Evolutionary conservation across 2,888 invertebrate species (phyloP).

Genomic region (Elysia crispata): DNA sequence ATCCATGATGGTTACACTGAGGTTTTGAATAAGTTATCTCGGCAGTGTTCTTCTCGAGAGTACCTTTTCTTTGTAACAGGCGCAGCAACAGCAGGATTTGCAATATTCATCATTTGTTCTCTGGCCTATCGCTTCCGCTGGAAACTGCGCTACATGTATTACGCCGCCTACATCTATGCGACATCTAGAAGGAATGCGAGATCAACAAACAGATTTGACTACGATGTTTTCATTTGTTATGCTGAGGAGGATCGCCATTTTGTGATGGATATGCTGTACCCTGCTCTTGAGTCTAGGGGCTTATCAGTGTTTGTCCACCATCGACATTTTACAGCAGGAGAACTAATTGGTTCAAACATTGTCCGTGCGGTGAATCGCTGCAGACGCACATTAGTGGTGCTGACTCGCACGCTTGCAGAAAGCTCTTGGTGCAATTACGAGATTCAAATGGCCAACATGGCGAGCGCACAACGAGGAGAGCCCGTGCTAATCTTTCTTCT

Average conservation of each 20-base stretch:
- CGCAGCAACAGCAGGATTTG: not conserved
- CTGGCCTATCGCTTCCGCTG: conserved; percentile 43
- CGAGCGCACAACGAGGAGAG: conserved; percentile 32
- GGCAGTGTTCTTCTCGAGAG: conserved; percentile 9
- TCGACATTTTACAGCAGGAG: conserved; percentile 33
- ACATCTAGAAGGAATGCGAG: not conserved
- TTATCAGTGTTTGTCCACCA: conserved; percentile 39
- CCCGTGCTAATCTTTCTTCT: conserved; percentile 44
- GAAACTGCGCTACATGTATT: conserved; percentile 44
- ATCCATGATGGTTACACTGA: not conserved
- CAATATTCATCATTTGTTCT: not conserved
- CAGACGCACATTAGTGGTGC: conserved; percentile 44
- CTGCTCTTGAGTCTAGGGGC: not conserved
- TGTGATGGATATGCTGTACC: conserved; percentile 23
- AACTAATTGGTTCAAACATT: conserved; percentile 44
- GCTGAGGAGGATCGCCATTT: conserved; percentile 42
- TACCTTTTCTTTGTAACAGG: not conserved
- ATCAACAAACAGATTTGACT: not conserved
- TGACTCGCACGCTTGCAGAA: conserved; percentile 27
- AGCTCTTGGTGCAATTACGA: conserved; percentile 48
- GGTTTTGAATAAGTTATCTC: not conserved
- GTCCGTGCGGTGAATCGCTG: conserved; percentile 40
- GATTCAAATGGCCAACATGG: conserved; percentile 51
- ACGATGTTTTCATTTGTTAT: conserved; percentile 46
- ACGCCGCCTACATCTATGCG: conserved; percentile 31